phyloP scores from a whole-genome alignment of 2,888 invertebrate genomes.

The Phalera bucephala region DNA sequence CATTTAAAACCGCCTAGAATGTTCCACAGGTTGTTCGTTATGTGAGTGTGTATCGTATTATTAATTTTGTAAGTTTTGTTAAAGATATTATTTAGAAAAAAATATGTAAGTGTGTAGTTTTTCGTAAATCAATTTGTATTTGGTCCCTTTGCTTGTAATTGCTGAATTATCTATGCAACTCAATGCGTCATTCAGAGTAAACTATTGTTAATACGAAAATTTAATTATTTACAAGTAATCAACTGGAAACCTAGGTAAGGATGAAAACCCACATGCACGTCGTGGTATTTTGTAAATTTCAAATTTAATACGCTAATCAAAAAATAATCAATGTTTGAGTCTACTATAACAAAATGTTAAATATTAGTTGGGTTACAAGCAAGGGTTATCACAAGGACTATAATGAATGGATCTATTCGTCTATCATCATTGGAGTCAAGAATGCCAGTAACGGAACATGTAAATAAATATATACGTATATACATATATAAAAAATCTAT shows the following conservation, averaged over 20 bases:
- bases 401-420: slow-evolving; percentile 47
- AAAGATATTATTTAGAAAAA: slow-evolving; percentile 41
- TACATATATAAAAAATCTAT: slow-evolving; percentile 51
- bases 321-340: slow-evolving; percentile 35
- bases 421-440: slow-evolving; percentile 41
- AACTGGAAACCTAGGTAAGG: slow-evolving; percentile 46
- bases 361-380: slow-evolving; percentile 82
- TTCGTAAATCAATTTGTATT: slow-evolving; percentile 65
- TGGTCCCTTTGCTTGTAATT: slow-evolving; percentile 82
- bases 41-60: slow-evolving; percentile 50
- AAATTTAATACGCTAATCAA: slow-evolving; percentile 29
- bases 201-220: slow-evolving; percentile 55
- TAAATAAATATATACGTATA: slow-evolving; percentile 48
- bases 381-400: slow-evolving; percentile 76
- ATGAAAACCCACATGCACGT: slow-evolving; percentile 55
- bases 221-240: slow-evolving; percentile 62
- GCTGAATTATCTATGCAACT: slow-evolving; percentile 56
- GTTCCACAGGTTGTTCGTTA: slow-evolving; percentile 58
- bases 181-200: slow-evolving; percentile 52
- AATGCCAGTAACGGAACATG: slow-evolving; percentile 40
- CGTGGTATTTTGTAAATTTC: slow-evolving; percentile 28
- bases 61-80: slow-evolving; percentile 71
- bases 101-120: slow-evolving; percentile 50
- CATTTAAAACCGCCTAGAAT: slow-evolving; percentile 64
- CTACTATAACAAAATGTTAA: slow-evolving; percentile 59